Evolutionary conservation across 2,888 invertebrate genomes (phyloP).

Genomic region (Agriotes lineatus): DNA sequence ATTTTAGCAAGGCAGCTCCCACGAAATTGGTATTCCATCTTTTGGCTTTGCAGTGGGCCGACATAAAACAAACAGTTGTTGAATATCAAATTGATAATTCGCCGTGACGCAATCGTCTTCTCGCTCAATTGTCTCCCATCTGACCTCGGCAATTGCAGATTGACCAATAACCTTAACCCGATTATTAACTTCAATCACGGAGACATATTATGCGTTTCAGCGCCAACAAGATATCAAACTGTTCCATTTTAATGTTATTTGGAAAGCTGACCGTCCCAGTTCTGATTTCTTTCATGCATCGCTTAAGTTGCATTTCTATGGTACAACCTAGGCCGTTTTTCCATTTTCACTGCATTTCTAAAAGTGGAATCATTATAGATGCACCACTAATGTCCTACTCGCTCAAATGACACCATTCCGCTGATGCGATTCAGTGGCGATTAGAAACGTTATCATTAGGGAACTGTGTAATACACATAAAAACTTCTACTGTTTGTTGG

Average conservation of each 20-base stretch:
- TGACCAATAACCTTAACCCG: constrained; percentile 12
- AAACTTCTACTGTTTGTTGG: too few relatives aligned
- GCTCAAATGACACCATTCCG: too few relatives aligned
- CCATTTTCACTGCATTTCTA: too few relatives aligned
- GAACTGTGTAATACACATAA: too few relatives aligned
- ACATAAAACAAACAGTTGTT: neutral
- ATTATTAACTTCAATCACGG: neutral
- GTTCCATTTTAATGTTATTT: neutral
- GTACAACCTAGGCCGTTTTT: too few relatives aligned
- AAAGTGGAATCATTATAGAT: too few relatives aligned
- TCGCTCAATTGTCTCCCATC: neutral
- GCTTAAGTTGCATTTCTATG: too few relatives aligned
- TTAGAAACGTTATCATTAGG: too few relatives aligned
- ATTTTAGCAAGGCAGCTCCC: too few relatives aligned
- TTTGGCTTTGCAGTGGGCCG: neutral
- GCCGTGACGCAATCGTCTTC: neutral
- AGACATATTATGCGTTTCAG: constrained; percentile 8
- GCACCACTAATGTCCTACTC: too few relatives aligned
- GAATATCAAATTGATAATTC: neutral
- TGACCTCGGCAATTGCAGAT: constrained; percentile 1
- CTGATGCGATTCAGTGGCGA: too few relatives aligned
- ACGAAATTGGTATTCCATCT: too few relatives aligned
- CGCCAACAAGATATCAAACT: neutral
- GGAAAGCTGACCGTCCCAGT: neutral
- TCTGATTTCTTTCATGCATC: neutral